Base-by-base conservation (phyloP, 2,888 invertebrate species). In the Malachius bipustulatus region DNA sequence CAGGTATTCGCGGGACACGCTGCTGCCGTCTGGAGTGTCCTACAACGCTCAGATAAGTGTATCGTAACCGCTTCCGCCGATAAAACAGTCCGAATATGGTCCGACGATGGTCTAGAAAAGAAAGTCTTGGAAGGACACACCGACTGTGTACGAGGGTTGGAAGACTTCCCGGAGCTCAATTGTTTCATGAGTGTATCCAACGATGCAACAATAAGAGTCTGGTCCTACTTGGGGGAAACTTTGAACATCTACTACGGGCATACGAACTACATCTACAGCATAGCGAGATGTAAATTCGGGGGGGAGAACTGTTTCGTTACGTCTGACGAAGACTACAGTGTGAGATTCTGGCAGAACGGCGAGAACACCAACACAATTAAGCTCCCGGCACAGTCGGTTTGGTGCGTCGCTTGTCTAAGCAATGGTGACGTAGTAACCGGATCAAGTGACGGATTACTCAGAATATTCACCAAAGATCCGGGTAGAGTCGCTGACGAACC, bases 371-470 rank as follows among this genome's bases (percentile, higher is more conserved):
- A 83, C 46, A 77, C 77, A 3, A 69, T 93, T 14, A 59, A 69
- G 2, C 66, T 89, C 34, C 96, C 97, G 0, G 78, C 84, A 0
- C 80, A 85, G 43, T 90, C 90, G 1, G 78, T 94, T 1, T 98
- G 98, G 98, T 67, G 74, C 12, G 82, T 91, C 2, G 69, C 77
- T 9, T 74, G 80, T 35, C 64, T 96, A 13, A 64, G 71, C 4
- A 93, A 94, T 62, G 85, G 84, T 1, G 96, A 97, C 60, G 75
- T 98, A 49, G 88, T 84, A 10, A 77, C 87, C 26, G 97, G 91
- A 15, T 53, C 60, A n/a, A 90, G 89, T 65, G 94, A 97, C 60
- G 90, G 90, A 1, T 54, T 82, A 1, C 72, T 94, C 1, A 72
- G 94, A 38, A 75, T 97, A 26, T 96, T 94, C 56, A 84, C 88